Conservation (phyloP, 2,888 invertebrate species). For the Sphaerophoria rueppellii region DNA sequence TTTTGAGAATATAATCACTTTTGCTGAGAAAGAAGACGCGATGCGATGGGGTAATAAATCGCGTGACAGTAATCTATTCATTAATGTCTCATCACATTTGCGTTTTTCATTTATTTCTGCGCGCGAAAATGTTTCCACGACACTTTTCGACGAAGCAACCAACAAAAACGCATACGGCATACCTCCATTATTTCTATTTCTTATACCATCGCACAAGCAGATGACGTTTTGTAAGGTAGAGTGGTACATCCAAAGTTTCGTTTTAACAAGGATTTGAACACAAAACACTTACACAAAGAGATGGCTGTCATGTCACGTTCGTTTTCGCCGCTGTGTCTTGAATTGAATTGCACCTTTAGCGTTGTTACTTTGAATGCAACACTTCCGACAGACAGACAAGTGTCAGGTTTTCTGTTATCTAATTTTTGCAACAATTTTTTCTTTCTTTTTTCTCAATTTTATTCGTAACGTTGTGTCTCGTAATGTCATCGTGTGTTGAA, state of each 20-base stretch:
- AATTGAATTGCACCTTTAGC: conserved; percentile 65
- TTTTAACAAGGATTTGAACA: conserved; percentile 44
- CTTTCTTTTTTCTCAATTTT: background rate
- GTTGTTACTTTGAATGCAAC: conserved; percentile 56
- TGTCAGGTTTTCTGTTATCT: conserved; percentile 69
- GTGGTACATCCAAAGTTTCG: conserved; percentile 27
- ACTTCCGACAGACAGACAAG: conserved; percentile 67
- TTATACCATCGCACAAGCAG: conserved; percentile 21
- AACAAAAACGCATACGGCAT: conserved; percentile 32
- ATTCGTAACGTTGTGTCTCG: conserved; percentile 56
- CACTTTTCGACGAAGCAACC: background rate
- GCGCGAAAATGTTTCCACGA: conserved; percentile 41
- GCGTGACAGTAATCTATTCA: conserved; percentile 76
- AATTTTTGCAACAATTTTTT: conserved; percentile 33
- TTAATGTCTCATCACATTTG: conserved; percentile 75
- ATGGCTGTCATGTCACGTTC: conserved; percentile 41
- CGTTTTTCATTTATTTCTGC: conserved; percentile 70
- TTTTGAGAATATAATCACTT: conserved; percentile 3
- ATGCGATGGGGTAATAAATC: conserved; percentile 69
- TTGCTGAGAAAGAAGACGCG: background rate
- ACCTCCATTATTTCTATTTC: conserved; percentile 9
- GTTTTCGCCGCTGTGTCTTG: conserved; percentile 18
- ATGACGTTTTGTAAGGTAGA: conserved; percentile 33
- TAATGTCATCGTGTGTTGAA: conserved; percentile 62
- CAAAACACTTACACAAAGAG: background rate